Conservation (phyloP, 2,797 vertebrate species). For the Ceryle rudis region DNA sequence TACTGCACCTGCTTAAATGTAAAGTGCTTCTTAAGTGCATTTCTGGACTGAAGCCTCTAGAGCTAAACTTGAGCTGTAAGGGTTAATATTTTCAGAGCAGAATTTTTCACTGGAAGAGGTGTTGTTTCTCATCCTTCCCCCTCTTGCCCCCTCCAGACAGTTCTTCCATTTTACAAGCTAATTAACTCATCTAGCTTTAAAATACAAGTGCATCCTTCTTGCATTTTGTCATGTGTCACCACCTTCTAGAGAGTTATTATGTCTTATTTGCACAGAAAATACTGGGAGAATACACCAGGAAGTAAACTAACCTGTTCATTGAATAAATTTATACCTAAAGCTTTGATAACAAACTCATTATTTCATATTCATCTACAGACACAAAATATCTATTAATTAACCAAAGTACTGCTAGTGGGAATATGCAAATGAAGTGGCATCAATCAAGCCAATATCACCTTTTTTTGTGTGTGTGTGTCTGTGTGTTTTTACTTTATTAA, state of each 20-base stretch:
- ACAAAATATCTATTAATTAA: conserved; percentile 45
- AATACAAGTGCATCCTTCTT: conserved; percentile 33
- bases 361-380: background rate
- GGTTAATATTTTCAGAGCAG: background rate
- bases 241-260: background rate
- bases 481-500: background rate
- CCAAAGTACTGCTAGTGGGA: conserved; percentile 7
- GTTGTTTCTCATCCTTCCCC: background rate
- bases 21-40: background rate
- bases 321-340: conserved; percentile 1
- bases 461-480: background rate
- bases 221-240: conserved; percentile 22
- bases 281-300: background rate
- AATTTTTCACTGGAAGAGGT: background rate
- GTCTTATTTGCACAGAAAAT: conserved; percentile 19
- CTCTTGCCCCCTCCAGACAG: background rate
- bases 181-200: conserved; percentile 44
- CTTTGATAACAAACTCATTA: background rate
- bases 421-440: conserved; percentile 48
- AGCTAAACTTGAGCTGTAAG: background rate
- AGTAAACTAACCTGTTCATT: background rate
- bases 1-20: background rate
- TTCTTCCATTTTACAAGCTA: background rate
- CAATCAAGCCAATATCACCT: background rate
- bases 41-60: background rate